Base-by-base conservation (phyloP, 2,888 invertebrate species). In the Coenonympha arcania region DNA sequence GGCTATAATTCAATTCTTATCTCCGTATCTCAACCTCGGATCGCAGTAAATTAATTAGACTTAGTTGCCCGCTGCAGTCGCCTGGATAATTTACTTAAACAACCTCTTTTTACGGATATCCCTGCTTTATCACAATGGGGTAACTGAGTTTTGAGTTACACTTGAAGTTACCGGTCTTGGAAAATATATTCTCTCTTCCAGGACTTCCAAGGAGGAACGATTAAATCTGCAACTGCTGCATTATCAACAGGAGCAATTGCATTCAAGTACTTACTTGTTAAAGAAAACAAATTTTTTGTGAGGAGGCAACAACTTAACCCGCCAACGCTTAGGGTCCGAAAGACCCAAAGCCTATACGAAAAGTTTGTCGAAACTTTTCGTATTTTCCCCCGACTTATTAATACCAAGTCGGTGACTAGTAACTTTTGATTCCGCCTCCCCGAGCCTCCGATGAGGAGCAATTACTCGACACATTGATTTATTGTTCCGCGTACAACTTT, bases 381-480 rank as follows among this genome's bases (percentile, higher is more conserved):
- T 44, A 52, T 47, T 50, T 54, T 42, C 50, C 44, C 28, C 22
- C 44, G 69, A 66, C 76, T 77, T 77, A 79, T 79, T 81, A 80
- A 79, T 79, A 79, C 73, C 70, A 71, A 73, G 66, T 60, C 65
- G 68, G 80, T 81, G 80, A 84, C 82, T 81, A 83, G 79, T 77
- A 80, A 83, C 80, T 83, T 80, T 76, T 74, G 79, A 81, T 80
- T 80, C 68, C 62, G 65, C 75, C 68, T 75, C 71, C 51, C 56
- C 63, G 66, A 70, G 68, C 68, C 44, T 34, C 60, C 73, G 68
- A 78, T 77, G 79, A 80, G 69, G 73, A 79, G 79, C 76, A 78
- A 84, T 83, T 82, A 81, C 80, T 81, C 76, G 80, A 82, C 82
- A 80, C 80, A 81, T 85, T 85, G 84, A 85, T 85, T 85, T 83